These are phyloP conservation scores for Willowsia nigromaculata DNA, from an alignment of 2,888 invertebrate species.

Conservation along the genomic window DNA sequence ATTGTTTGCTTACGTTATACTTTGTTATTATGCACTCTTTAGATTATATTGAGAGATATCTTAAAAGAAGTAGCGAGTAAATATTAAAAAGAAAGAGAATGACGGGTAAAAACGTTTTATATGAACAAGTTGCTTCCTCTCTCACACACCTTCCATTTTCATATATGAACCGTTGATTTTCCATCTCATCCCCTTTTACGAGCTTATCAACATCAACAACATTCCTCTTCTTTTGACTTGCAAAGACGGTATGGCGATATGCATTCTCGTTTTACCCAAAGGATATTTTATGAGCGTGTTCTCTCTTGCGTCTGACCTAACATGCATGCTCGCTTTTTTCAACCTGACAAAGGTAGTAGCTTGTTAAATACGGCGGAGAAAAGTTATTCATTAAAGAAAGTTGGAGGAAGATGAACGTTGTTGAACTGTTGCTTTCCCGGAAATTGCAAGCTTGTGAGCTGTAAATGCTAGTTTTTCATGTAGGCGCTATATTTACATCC, in stretches of 20 bases:
- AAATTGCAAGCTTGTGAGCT: not conserved
- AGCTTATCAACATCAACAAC: constrained; percentile 33
- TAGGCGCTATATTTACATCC: not conserved
- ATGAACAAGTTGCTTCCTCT: constrained; percentile 3
- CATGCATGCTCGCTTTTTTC: not conserved
- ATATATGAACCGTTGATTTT: not conserved
- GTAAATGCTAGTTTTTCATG: not conserved
- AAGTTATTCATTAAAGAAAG: constrained; percentile 32
- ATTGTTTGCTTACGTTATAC: constrained; percentile 3
- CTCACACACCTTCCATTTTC: constrained; percentile 23
- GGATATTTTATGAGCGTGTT: not conserved
- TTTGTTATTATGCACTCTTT: constrained; percentile 9
- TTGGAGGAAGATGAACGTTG: not conserved
- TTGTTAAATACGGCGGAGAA: not conserved
- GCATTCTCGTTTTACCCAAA: not conserved
- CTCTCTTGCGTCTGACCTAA: not conserved
- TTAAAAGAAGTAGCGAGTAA: not conserved
- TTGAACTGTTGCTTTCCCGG: constrained; percentile 26
- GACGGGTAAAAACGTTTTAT: not conserved
- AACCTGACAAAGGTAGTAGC: not conserved
- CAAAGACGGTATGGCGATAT: not conserved
- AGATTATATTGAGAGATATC: constrained; percentile 40
- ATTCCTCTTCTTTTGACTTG: not conserved
- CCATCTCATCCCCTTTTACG: constrained; percentile 2
- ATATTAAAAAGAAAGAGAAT: not conserved